Conservation (phyloP, 2,888 invertebrate species). For the Beris morrisii region DNA sequence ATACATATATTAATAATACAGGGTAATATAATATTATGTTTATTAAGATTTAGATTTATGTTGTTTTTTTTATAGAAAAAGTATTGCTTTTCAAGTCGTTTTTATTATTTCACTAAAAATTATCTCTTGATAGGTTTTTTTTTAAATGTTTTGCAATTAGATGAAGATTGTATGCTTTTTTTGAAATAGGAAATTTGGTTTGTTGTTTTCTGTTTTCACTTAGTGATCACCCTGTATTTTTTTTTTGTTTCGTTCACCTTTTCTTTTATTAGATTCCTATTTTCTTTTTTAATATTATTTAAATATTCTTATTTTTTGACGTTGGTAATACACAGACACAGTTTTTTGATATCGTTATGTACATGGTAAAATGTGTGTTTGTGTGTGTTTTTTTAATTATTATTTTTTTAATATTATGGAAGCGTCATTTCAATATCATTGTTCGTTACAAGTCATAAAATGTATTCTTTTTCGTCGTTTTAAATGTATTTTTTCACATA, state of each 20-base stretch:
- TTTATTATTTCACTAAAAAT: not conserved
- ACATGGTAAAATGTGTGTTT: not conserved
- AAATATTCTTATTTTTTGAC: constrained; percentile 13
- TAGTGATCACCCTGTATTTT: constrained; percentile 30
- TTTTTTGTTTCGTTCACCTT: constrained; percentile 6
- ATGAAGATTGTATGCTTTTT: not conserved
- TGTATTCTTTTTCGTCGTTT: too few relatives aligned
- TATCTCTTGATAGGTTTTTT: too few relatives aligned
- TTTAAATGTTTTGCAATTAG: too few relatives aligned
- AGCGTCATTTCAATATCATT: too few relatives aligned
- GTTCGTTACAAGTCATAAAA: too few relatives aligned
- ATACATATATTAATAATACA: constrained; percentile 6
- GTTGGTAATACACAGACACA: too few relatives aligned
- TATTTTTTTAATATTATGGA: constrained; percentile 12
- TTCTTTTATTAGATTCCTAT: constrained; percentile 12
- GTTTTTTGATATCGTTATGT: too few relatives aligned
- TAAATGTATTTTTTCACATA: too few relatives aligned
- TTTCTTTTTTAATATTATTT: constrained; percentile 18
- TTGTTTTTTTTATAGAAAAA: not conserved
- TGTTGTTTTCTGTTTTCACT: constrained; percentile 19
- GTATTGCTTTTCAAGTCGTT: constrained; percentile 24
- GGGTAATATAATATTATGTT: constrained; percentile 15
- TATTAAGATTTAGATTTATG: constrained; percentile 10
- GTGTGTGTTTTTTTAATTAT: constrained; percentile 14
- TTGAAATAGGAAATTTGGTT: not conserved